A percentile compares a stretch with the other conserved stretches of the same genome.
phyloP scores from a whole-genome alignment of 92 coral and sea anemone species.

The Galaxea fascicularis region DNA sequence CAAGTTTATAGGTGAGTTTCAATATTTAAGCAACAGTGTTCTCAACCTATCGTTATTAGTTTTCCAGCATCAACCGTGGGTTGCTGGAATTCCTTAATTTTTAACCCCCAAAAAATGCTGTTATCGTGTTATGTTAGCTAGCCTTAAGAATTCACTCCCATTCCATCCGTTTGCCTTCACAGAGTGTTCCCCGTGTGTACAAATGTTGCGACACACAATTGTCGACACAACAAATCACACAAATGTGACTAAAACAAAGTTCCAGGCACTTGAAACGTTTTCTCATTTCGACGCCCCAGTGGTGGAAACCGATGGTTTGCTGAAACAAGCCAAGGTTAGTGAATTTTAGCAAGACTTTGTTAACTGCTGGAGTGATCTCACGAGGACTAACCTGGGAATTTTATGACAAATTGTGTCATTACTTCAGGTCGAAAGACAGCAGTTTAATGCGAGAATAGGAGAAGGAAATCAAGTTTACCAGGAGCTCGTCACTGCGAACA shows the following conservation, averaged over 20 bases:
- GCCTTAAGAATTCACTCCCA: neutral
- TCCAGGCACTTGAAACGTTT: conserved; percentile 41
- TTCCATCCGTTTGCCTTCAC: neutral
- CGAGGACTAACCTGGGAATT: neutral
- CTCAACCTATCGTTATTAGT: too few relatives aligned
- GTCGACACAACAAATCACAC: conserved; percentile 40
- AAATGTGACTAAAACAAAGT: conserved; percentile 32
- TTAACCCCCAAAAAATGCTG: neutral
- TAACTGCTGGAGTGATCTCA: neutral
- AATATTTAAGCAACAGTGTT: neutral
- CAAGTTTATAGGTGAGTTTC: neutral
- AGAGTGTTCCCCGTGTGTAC: conserved; percentile 86
- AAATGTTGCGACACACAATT: conserved; percentile 55
- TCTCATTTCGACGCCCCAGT: conserved; percentile 62
- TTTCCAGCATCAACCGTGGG: neutral
- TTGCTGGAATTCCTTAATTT: neutral
- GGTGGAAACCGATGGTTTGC: conserved; percentile 17
- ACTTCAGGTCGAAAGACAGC: conserved; percentile 38
- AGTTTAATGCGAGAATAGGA: conserved; percentile 23
- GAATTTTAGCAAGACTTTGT: neutral
- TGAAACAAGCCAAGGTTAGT: conserved; percentile 59
- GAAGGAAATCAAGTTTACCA: conserved; percentile 19
- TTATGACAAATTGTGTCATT: neutral
- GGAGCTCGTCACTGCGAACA: neutral
- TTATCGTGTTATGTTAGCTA: neutral